Base-by-base conservation (phyloP, 2,888 invertebrate genomes). In the Villa cingulata region DNA sequence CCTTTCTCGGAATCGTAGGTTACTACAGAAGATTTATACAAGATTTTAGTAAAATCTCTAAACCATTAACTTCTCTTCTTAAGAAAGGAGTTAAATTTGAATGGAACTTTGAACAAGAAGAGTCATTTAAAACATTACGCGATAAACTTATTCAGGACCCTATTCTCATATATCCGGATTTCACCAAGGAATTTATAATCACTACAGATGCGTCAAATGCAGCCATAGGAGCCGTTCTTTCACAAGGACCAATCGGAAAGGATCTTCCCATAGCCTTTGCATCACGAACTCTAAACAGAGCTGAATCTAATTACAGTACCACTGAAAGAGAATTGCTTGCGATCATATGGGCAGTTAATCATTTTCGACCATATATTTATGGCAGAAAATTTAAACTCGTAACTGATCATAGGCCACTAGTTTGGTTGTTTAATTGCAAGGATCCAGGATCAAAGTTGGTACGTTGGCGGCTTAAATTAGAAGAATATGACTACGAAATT, bases 351-450 rank as follows among this genome's bases (percentile, higher is more conserved):
- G 53, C 51, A 2, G 52, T 55, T 2, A 51, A 56, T 41, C 53
- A 58, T 46, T 59, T 58, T 43, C 41, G 56, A 40, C 57, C 56
- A 3, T 61, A 61, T 48, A n/a, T 62, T 7, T 59, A 54, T 44
- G 61, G 59, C 1, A 48, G 49, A 43, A 52, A 50, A 36, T 60
- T 61, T 43, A 55, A 43, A 39, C 48, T 60, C 10, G 47, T 56
- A 4, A 60, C 58, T 1, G 62, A 61, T 45, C 59, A 62, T 51
- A 52, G 54, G 43, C 57, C 58, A 5, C 48, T 60, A 2, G 39
- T 46, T 32, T 58, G 55, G 55, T 42, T 55, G 14, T 42, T 51
- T 44, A 53, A 50, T 20, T 17, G 52, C 9, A 58, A 57, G 42
- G 56, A 58, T 17, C 53, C 54, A 10, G 53, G 50, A 19, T 50